Percentiles rank a stretch among this genome's conserved stretches.
These are phyloP conservation scores for Lobophora halterata DNA, from an alignment of 2,888 invertebrate genomes.

Conservation along the genomic window DNA sequence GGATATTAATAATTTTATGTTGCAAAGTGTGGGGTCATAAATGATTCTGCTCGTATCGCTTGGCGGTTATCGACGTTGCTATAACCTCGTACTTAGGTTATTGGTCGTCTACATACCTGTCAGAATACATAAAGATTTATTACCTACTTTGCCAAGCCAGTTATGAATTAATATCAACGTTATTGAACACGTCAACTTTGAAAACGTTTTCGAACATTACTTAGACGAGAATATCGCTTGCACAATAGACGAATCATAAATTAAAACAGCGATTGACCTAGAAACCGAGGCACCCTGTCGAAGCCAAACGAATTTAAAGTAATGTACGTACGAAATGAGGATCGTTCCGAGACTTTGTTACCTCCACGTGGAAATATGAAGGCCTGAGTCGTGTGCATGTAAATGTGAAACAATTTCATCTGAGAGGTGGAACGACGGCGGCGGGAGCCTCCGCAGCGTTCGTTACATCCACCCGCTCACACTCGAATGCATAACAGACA, in stretches of 20 bases:
- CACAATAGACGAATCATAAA: conserved; percentile 20
- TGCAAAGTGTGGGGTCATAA: conserved; percentile 17
- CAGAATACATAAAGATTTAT: too few relatives aligned
- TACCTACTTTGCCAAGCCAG: neutral
- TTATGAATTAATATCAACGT: too few relatives aligned
- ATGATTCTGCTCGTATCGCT: conserved; percentile 13
- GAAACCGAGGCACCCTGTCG: conserved; percentile 40
- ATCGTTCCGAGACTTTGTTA: conserved; percentile 39
- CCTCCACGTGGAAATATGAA: conserved; percentile 40
- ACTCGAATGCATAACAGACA: conserved; percentile 76
- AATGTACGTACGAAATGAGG: conserved; percentile 41
- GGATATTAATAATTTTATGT: conserved; percentile 14
- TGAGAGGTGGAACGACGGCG: conserved; percentile 27
- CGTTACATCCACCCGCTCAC: conserved; percentile 39
- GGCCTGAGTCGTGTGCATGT: conserved; percentile 50
- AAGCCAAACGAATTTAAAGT: conserved; percentile 44
- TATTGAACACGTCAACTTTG: too few relatives aligned
- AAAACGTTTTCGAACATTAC: too few relatives aligned
- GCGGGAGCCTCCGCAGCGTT: conserved; percentile 36
- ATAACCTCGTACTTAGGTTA: neutral
- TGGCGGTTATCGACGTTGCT: conserved; percentile 10
- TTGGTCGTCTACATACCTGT: neutral
- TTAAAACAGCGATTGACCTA: conserved; percentile 38
- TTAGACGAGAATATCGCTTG: too few relatives aligned
- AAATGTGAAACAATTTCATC: conserved; percentile 60